phyloP scores from a whole-genome alignment of 2,888 invertebrate genomes.

The Azorinus chamasolen region DNA sequence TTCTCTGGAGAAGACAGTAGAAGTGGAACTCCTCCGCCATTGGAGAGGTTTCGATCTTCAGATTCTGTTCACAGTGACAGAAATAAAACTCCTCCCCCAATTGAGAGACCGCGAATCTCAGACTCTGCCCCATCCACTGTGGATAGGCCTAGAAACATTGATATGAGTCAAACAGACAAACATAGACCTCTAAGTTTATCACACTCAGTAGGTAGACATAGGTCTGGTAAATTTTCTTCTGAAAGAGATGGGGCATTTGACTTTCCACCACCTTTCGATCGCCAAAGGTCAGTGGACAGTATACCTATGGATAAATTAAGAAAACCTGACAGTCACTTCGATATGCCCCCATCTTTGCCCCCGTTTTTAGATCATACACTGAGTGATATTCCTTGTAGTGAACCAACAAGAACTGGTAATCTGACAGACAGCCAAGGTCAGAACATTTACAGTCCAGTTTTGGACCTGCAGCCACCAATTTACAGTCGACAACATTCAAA shows the following conservation, averaged over 20 bases:
- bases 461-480: constrained; percentile 56
- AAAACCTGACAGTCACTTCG: constrained; percentile 45
- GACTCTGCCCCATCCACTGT: constrained; percentile 26
- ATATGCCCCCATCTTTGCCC: constrained; percentile 62
- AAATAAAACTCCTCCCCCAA: constrained; percentile 43
- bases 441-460: constrained; percentile 58
- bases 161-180: constrained; percentile 13
- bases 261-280: constrained; percentile 42
- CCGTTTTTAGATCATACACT: constrained; percentile 31
- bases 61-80: constrained; percentile 4
- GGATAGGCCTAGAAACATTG: constrained; percentile 34
- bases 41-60: constrained; percentile 20
- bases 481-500: constrained; percentile 56
- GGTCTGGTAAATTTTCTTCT: constrained; percentile 15
- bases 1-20: constrained; percentile 32
- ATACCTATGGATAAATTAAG: constrained; percentile 54
- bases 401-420: constrained; percentile 29
- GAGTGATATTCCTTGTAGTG: constrained; percentile 4
- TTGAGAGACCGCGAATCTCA: constrained; percentile 28
- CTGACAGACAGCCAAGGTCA: constrained; percentile 54
- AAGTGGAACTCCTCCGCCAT: constrained; percentile 6
- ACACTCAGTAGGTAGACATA: constrained; percentile 50
- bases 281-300: constrained; percentile 61
- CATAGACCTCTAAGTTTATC: constrained; percentile 53
- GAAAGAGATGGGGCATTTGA: constrained; percentile 50